These are phyloP conservation scores for Rotaria sp. DNA, from an alignment of 2,888 invertebrate species.

Conservation along the genomic window DNA sequence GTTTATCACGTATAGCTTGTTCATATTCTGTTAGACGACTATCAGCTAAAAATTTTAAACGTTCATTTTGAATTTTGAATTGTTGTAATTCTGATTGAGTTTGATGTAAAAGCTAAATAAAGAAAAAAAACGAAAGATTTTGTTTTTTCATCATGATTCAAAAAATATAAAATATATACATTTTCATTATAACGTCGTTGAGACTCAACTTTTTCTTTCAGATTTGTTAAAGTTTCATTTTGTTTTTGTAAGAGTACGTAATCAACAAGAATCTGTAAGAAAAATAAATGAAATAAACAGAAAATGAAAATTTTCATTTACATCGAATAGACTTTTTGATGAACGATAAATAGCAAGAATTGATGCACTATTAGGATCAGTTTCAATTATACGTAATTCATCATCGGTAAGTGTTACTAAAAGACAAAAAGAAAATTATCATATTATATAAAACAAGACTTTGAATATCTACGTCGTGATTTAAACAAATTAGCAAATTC, in stretches of 20 bases:
- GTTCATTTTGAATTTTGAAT: constrained; percentile 1
- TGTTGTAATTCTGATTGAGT: background rate
- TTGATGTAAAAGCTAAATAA: background rate
- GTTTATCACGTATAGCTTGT: background rate
- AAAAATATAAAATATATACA: background rate
- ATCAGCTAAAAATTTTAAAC: background rate
- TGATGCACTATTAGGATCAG: background rate
- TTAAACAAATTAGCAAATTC: no score
- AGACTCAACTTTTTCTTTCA: background rate
- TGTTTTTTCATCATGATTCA: no score
- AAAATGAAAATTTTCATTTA: background rate
- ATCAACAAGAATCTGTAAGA: background rate
- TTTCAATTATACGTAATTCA: background rate
- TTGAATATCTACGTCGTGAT: no score
- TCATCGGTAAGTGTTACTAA: background rate
- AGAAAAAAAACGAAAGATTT: background rate
- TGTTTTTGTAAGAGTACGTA: constrained; percentile 18
- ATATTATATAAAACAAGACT: no score
- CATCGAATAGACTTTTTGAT: constrained; percentile 18
- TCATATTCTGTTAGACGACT: background rate
- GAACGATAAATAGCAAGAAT: constrained; percentile 7
- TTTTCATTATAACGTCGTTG: constrained; percentile 7
- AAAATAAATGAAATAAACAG: background rate
- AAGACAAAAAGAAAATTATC: background rate
- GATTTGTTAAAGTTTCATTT: background rate